A percentile compares a stretch with the other conserved stretches of the same genome.
These are phyloP conservation scores for Pammene fasciana DNA, from an alignment of 2,888 invertebrate species.

Conservation along the genomic window DNA sequence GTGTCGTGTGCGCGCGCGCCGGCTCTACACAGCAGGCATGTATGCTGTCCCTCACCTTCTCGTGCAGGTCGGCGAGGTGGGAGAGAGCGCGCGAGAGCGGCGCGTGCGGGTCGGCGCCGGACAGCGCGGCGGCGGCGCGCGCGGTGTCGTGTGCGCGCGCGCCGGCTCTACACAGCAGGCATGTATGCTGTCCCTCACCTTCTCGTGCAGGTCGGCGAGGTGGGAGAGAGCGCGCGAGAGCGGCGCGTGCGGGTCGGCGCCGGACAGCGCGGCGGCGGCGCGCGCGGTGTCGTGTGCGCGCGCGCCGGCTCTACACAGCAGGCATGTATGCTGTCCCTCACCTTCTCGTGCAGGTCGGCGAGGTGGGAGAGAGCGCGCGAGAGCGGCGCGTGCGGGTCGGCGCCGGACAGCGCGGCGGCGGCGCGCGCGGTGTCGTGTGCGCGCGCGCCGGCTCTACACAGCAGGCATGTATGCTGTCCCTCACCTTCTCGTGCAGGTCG, in stretches of 20 bases:
- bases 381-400: conserved; percentile 96
- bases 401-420: conserved; percentile 92
- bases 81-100: conserved; percentile 93
- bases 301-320: too few relatives aligned
- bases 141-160: conserved; percentile 94
- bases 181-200: neutral
- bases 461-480: conserved; percentile 64
- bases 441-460: conserved; percentile 97
- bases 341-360: conserved; percentile 87
- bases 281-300: conserved; percentile 73
- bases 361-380: conserved; percentile 93
- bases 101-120: conserved; percentile 95
- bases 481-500: conserved; percentile 89
- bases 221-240: conserved; percentile 85
- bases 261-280: conserved; percentile 56
- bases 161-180: conserved; percentile 88
- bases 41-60: conserved; percentile 86
- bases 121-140: conserved; percentile 83
- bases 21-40: conserved; percentile 90
- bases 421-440: conserved; percentile 94
- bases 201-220: conserved; percentile 68
- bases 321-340: conserved; percentile 84
- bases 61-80: conserved; percentile 92
- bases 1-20: conserved; percentile 96
- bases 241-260: too few relatives aligned